A percentile compares a stretch with the other conserved stretches of the same genome.
Conservation (phyloP, 2,113 vertebrate species). For the Stegastes partitus region DNA sequence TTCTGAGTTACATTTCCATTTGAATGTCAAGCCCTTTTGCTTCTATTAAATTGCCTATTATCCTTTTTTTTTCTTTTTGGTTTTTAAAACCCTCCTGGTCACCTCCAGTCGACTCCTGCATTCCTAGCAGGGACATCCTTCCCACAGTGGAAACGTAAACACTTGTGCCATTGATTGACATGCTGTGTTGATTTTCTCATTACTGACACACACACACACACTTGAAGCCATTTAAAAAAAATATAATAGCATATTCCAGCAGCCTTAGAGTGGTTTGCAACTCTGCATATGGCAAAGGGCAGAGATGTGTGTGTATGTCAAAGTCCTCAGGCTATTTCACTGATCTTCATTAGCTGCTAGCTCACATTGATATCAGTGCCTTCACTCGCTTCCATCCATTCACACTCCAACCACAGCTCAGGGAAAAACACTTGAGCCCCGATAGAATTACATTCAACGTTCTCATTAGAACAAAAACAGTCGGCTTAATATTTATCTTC, state of each 20-base stretch:
- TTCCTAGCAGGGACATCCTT: constrained; percentile 53
- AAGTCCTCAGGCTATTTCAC: constrained; percentile 70
- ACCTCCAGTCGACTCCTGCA: constrained; percentile 2
- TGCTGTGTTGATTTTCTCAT: constrained; percentile 70
- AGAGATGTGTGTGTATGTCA: constrained; percentile 44
- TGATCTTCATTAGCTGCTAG: constrained; percentile 58
- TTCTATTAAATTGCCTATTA: constrained; percentile 47
- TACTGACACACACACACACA: constrained; percentile 37
- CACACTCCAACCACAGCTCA: constrained; percentile 33
- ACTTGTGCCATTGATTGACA: constrained; percentile 67
- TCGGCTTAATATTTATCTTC: constrained; percentile 52
- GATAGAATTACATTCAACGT: constrained; percentile 45
- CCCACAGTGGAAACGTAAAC: constrained; percentile 52
- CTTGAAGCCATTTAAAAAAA: constrained; percentile 64
- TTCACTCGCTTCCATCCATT: not conserved
- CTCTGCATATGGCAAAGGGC: constrained; percentile 35
- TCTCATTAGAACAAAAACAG: constrained; percentile 56
- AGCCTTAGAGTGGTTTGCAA: constrained; percentile 14
- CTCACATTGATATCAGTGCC: constrained; percentile 17
- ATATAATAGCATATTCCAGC: constrained; percentile 46
- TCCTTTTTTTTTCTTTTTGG: constrained; percentile 41
- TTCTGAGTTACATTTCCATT: constrained; percentile 51
- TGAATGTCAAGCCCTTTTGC: constrained; percentile 53
- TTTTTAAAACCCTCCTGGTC: constrained; percentile 41
- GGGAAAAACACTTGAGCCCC: constrained; percentile 59